phyloP scores from a whole-genome alignment of 1,140 invertebrate genomes.

The Zaprionus ornatus region DNA sequence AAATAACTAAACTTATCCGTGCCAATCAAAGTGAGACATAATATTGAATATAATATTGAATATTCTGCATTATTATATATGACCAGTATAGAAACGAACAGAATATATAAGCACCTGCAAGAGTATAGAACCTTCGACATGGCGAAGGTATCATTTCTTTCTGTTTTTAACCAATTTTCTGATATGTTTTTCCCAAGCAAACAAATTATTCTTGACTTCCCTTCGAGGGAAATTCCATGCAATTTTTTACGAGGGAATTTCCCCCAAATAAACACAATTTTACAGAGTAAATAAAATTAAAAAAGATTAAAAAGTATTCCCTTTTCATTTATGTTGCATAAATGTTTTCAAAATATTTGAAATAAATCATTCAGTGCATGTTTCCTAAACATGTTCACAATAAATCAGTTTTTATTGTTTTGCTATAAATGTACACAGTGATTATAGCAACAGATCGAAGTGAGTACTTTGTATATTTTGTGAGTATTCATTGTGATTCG shows the following conservation, averaged over 20 bases:
- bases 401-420: conserved; percentile 14
- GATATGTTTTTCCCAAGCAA: neutral
- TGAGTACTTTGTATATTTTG: neutral
- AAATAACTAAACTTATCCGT: too few relatives aligned
- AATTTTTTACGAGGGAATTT: neutral
- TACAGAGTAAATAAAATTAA: neutral
- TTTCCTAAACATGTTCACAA: neutral
- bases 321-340: neutral
- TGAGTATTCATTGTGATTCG: neutral
- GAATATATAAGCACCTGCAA: too few relatives aligned
- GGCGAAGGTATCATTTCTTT: too few relatives aligned
- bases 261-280: neutral
- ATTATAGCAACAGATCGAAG: neutral
- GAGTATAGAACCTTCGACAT: too few relatives aligned
- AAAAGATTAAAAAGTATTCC: neutral
- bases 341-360: neutral
- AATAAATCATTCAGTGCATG: neutral
- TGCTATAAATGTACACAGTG: neutral
- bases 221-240: neutral
- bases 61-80: too few relatives aligned
- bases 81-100: too few relatives aligned
- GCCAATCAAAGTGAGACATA: too few relatives aligned
- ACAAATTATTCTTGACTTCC: neutral
- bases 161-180: too few relatives aligned
- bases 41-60: too few relatives aligned